Conservation (phyloP, 2,113 vertebrate species). For the Megaleporinus macrocephalus region DNA sequence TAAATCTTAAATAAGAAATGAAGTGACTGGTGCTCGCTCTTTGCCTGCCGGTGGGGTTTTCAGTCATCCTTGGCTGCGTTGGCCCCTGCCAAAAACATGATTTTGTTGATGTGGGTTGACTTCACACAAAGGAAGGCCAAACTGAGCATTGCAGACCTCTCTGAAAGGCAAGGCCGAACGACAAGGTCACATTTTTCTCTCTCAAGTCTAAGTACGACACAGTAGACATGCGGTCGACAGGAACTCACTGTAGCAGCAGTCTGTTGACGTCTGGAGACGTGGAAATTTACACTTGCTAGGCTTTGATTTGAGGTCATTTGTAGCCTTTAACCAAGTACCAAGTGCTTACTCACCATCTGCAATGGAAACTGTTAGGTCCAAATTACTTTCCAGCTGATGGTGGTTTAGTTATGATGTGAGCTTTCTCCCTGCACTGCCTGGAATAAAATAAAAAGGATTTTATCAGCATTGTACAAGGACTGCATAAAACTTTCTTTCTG, state of each 20-base stretch:
- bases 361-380: not conserved
- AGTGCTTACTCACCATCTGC: not conserved
- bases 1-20: too few relatives aligned
- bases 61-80: constrained; percentile 20
- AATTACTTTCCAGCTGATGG: not conserved
- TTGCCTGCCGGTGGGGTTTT: not conserved
- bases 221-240: not conserved
- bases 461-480: too few relatives aligned
- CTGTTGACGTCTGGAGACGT: too few relatives aligned
- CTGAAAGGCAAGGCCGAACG: constrained; percentile 23
- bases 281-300: not conserved
- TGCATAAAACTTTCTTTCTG: too few relatives aligned
- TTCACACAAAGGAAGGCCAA: constrained; percentile 22
- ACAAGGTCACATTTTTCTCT: constrained; percentile 41
- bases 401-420: not conserved
- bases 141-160: constrained; percentile 1
- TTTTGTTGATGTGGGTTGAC: constrained; percentile 29
- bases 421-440: not conserved
- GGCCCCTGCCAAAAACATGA: constrained; percentile 1
- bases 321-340: not conserved
- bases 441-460: not conserved
- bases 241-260: not conserved
- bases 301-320: not conserved
- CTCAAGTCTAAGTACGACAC: constrained; percentile 19
- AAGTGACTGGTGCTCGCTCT: not conserved